Evolutionary conservation across 2,113 vertebrate genomes (phyloP).

Genomic region (Rhombomys opimus): DNA sequence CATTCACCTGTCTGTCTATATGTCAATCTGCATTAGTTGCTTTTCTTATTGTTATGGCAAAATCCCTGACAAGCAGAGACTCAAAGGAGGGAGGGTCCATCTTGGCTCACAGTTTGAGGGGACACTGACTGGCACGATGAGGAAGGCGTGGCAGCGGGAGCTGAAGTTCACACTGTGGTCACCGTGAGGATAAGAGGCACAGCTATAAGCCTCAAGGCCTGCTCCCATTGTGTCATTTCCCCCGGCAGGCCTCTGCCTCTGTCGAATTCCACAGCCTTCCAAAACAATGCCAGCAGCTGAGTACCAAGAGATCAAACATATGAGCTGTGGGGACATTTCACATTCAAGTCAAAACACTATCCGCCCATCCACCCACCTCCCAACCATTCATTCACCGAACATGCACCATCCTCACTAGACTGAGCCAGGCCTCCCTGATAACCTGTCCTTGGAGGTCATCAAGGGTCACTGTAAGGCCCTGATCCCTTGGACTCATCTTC

Average conservation of each 20-base stretch:
- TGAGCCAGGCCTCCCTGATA: neutral
- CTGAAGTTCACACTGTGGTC: neutral
- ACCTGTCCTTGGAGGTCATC: neutral
- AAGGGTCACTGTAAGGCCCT: neutral
- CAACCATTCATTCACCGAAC: neutral
- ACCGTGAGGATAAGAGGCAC: neutral
- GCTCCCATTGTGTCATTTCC: too few relatives aligned
- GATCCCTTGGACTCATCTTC: rapidly evolving
- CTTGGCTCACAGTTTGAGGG: neutral
- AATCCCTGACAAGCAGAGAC: neutral
- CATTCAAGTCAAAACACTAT: neutral
- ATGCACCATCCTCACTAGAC: too few relatives aligned
- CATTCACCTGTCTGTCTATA: neutral
- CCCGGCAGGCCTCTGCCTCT: neutral
- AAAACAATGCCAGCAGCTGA: too few relatives aligned
- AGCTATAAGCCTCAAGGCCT: neutral
- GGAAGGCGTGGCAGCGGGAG: neutral
- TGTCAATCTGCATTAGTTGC: neutral
- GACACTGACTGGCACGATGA: neutral
- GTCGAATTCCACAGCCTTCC: neutral
- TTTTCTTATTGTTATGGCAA: neutral
- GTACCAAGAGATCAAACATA: neutral
- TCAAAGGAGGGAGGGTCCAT: neutral
- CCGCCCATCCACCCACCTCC: too few relatives aligned
- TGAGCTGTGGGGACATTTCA: neutral